Conservation (phyloP, 2,797 vertebrate species). For the Graptemys geographica region DNA sequence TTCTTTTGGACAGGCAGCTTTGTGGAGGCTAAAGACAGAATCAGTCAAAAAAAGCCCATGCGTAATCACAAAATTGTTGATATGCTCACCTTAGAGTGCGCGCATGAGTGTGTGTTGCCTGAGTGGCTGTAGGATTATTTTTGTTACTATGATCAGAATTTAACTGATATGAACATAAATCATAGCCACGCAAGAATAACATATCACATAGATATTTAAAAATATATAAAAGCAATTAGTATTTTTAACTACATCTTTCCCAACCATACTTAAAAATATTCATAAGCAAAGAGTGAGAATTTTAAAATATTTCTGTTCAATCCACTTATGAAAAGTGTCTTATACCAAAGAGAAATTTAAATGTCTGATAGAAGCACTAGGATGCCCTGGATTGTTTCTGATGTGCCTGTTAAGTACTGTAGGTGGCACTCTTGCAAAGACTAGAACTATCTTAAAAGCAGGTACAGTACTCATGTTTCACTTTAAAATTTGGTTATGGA, state of each 20-base stretch:
- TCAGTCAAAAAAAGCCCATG: background rate
- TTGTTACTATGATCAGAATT: background rate
- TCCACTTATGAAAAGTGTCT: background rate
- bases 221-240: background rate
- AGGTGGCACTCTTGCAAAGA: conserved; percentile 13
- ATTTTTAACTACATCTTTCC: background rate
- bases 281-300: background rate
- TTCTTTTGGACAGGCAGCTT: background rate
- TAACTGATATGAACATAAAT: background rate
- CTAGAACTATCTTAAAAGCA: background rate
- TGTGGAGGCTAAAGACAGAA: background rate
- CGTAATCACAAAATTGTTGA: background rate
- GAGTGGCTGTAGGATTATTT: background rate
- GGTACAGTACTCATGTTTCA: conserved; percentile 4
- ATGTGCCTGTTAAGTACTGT: background rate
- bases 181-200: background rate
- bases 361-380: background rate
- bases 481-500: conserved; percentile 4
- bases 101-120: background rate
- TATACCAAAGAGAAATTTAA: background rate
- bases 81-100: background rate
- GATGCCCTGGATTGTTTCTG: background rate
- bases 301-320: background rate
- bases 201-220: background rate
- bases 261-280: background rate